Base-by-base conservation (phyloP, 2,113 vertebrate species). In the Synodontis membranacea region DNA sequence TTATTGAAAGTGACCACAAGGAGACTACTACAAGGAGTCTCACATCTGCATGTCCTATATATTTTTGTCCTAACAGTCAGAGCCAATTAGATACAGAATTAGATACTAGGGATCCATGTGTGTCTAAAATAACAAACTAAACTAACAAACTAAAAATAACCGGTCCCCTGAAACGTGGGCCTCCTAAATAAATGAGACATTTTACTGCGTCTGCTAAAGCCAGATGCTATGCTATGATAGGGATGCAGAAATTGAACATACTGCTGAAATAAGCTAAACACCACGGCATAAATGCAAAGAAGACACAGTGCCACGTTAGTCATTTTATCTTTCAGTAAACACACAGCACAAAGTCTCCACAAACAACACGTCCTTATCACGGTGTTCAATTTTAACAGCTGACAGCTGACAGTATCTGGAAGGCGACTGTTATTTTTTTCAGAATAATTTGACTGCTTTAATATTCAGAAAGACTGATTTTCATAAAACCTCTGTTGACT, bases 251-350 rank as follows among this genome's bases (percentile, higher is more conserved):
- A 60, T 91, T 83, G 85, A 84, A 68, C 81, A 89, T 86, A 84
- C 86, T 83, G 87, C 91, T 90, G 84, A 92, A 92, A 89, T 78
- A 90, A 91, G 90, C 89, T 86, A 88, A 87, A 87, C n/a, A 66
- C 64, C 44, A 54, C 78, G 56, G 56, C 84, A 89, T 54, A 25
- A 62, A 60, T 21, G 11, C 56, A 25, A 42, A 25, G 28, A 78
- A 91, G 91, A 94, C 93, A 94, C 91, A 92, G 90, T 92, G 92
- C 86, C 92, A 88, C 89, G 86, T 89, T 89, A 87, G 91, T 85
- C 88, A 89, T 86, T 90, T 82, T 64, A 87, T 89, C 89, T 89
- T 93, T 90, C 89, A 87, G 89, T 89, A 86, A 90, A 80, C 64
- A 80, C 81, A 78, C 89, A n/a, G 72, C 54, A 84, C 84, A 88